phyloP scores from a whole-genome alignment of 2,888 invertebrate genomes.

The Pristionchus exspectatus region DNA sequence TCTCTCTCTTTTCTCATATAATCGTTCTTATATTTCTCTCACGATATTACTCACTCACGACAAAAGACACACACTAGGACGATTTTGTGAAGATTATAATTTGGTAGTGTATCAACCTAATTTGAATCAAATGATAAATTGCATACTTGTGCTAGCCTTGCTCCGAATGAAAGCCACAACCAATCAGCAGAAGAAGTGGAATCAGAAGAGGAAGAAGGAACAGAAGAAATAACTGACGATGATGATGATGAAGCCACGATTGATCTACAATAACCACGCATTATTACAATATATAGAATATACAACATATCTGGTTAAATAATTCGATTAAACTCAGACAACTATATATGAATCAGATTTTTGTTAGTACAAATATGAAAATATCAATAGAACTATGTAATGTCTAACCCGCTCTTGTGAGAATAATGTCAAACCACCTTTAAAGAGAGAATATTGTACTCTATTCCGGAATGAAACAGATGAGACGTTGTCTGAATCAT shows the following conservation, averaged over 20 bases:
- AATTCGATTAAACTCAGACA: not conserved
- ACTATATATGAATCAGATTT: not conserved
- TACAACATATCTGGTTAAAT: too few species aligned
- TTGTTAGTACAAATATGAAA: not conserved
- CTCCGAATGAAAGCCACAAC: slow-evolving; percentile 50
- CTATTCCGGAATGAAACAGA: not conserved
- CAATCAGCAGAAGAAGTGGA: slow-evolving; percentile 26
- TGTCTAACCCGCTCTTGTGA: too few species aligned
- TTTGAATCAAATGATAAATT: not conserved
- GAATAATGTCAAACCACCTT: too few species aligned
- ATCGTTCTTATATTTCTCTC: not conserved
- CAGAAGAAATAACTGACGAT: not conserved
- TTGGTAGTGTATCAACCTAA: not conserved
- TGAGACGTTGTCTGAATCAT: not conserved
- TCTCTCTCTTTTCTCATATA: not conserved
- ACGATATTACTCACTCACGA: not conserved
- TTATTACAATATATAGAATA: not conserved
- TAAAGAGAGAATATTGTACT: not conserved
- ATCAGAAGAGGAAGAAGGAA: slow-evolving; percentile 36
- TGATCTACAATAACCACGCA: not conserved
- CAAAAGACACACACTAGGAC: too few species aligned
- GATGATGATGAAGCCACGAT: slow-evolving; percentile 44
- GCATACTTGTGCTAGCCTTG: not conserved
- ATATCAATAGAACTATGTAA: too few species aligned
- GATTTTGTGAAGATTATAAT: too few species aligned